Evolutionary conservation across 2,113 vertebrate genomes (phyloP).

Genomic region (Gadus chalcogrammus): DNA sequence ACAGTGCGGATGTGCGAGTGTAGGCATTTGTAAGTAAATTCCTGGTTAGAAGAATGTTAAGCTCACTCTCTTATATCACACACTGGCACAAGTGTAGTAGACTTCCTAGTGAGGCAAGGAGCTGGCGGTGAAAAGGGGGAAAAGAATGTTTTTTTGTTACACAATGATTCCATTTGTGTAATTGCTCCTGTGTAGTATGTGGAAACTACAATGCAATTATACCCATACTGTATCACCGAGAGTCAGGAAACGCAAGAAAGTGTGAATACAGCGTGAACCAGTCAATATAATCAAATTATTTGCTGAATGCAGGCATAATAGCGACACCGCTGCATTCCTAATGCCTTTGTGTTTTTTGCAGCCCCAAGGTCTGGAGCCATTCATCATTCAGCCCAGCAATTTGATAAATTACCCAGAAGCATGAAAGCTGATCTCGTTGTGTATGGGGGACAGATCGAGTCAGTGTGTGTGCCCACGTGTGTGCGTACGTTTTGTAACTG

Average conservation of each 20-base stretch:
- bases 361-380: slow-evolving; percentile 55
- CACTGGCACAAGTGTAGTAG: slow-evolving; percentile 30
- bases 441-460: slow-evolving; percentile 36
- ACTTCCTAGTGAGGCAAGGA: not conserved
- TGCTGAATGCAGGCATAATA: slow-evolving; percentile 45
- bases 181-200: slow-evolving; percentile 43
- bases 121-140: slow-evolving; percentile 37
- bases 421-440: slow-evolving; percentile 63
- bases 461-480: not conserved
- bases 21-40: slow-evolving; percentile 43
- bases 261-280: slow-evolving; percentile 53
- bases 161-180: slow-evolving; percentile 44
- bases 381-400: slow-evolving; percentile 63
- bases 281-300: slow-evolving; percentile 56
- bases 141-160: slow-evolving; percentile 43
- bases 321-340: slow-evolving; percentile 49
- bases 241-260: slow-evolving; percentile 37
- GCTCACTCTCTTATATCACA: slow-evolving; percentile 37
- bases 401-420: slow-evolving; percentile 67
- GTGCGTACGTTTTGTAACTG: slow-evolving; percentile 36
- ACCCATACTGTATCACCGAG: slow-evolving; percentile 35
- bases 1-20: slow-evolving; percentile 38
- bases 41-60: slow-evolving; percentile 39
- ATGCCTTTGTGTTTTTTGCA: slow-evolving; percentile 25
- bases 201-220: slow-evolving; percentile 56